phyloP scores from a whole-genome alignment of 2,113 vertebrate genomes.

The Zapornia atra region DNA sequence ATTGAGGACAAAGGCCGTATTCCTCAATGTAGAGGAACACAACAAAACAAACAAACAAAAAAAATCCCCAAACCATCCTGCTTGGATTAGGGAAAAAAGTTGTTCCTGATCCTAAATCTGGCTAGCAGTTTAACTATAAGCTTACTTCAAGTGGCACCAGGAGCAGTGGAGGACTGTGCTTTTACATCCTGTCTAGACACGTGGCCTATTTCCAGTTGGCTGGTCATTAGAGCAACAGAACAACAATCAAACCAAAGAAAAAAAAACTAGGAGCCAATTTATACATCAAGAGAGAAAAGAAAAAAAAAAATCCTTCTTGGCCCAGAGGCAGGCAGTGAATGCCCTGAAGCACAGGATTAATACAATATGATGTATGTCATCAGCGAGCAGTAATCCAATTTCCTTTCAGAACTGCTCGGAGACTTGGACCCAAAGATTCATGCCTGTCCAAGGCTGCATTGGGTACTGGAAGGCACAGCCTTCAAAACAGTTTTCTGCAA shows the following conservation, averaged over 20 bases:
- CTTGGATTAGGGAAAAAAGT: neutral
- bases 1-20: neutral
- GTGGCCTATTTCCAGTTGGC: neutral
- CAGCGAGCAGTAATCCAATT: neutral
- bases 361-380: neutral
- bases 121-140: neutral
- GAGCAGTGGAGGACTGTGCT: neutral
- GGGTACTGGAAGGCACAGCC: neutral
- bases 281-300: neutral
- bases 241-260: neutral
- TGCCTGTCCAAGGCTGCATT: neutral
- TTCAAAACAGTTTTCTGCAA: neutral
- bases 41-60: neutral
- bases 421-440: neutral
- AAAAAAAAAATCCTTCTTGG: neutral
- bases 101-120: neutral
- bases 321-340: neutral
- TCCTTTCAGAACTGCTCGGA: neutral
- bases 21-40: neutral
- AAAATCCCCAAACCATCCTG: accelerated
- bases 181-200: conserved; percentile 20
- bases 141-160: neutral
- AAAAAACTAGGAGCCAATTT: neutral
- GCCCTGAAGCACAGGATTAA: neutral
- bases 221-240: neutral